A percentile compares a stretch with the other conserved stretches of the same genome.
phyloP scores from a whole-genome alignment of 1,140 invertebrate genomes.

The Rhopalosiphum maidis region DNA sequence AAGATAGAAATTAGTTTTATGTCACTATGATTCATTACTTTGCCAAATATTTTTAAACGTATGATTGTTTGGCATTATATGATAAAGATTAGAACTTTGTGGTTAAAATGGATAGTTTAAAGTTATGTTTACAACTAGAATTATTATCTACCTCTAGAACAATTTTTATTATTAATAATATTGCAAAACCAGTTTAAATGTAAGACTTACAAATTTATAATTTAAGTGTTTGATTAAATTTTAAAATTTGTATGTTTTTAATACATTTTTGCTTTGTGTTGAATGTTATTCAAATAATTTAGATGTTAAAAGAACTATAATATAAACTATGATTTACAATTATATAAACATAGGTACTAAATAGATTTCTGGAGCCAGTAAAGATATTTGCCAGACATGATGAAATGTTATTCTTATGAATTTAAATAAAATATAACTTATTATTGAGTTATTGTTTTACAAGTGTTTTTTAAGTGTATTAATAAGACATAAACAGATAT shows the following conservation, averaged over 20 bases:
- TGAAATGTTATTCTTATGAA: neutral
- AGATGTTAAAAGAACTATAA: neutral
- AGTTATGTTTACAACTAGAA: neutral
- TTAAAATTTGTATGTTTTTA: neutral
- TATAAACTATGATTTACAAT: neutral
- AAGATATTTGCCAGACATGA: neutral
- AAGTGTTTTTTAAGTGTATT: neutral
- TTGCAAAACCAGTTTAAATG: neutral
- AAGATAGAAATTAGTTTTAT: neutral
- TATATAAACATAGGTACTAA: neutral
- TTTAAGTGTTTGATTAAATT: neutral
- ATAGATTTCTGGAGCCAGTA: neutral
- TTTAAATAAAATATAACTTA: neutral
- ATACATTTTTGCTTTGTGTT: neutral
- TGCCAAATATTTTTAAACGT: neutral
- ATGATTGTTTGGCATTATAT: neutral
- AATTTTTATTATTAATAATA: neutral
- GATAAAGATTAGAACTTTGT: neutral
- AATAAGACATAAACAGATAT: neutral
- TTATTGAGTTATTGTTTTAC: neutral
- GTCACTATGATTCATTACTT: neutral
- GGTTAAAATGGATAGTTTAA: neutral
- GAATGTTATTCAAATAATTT: neutral
- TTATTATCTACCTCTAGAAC: neutral
- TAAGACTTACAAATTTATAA: neutral